Percentiles rank a stretch among this genome's conserved stretches.
Evolutionary conservation across 1,140 invertebrate species (phyloP).

Genomic region (Eurosta solidaginis): DNA sequence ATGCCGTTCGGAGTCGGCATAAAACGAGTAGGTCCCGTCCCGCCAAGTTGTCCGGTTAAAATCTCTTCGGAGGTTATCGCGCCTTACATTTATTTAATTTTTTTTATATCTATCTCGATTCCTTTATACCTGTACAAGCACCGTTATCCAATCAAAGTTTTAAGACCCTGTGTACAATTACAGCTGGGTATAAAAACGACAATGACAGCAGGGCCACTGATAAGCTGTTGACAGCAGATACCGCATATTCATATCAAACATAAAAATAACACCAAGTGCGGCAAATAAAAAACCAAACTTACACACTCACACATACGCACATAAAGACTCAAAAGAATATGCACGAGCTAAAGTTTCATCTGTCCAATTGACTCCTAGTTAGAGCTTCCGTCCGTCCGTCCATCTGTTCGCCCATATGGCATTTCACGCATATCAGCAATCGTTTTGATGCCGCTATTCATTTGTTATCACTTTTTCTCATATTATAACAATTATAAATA

Average conservation of each 20-base stretch:
- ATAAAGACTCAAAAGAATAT: background rate
- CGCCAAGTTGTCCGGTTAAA: too few species aligned
- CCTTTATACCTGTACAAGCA: too few species aligned
- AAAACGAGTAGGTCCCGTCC: too few species aligned
- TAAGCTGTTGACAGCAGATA: conserved; percentile 7
- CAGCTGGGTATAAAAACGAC: too few species aligned
- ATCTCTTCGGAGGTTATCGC: too few species aligned
- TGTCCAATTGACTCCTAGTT: background rate
- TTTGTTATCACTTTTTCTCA: conserved; percentile 18
- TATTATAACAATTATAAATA: background rate
- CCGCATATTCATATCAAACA: background rate
- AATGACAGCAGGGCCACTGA: background rate
- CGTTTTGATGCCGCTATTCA: background rate
- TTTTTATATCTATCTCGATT: too few species aligned
- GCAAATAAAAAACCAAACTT: too few species aligned
- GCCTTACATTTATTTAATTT: too few species aligned
- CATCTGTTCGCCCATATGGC: background rate
- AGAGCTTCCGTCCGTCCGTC: background rate
- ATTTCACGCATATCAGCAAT: background rate
- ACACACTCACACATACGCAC: background rate
- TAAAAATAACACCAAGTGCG: too few species aligned
- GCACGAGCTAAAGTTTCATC: background rate
- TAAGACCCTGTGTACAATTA: too few species aligned
- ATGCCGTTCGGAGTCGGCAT: too few species aligned
- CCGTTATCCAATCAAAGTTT: too few species aligned